Base-by-base conservation (phyloP, 2,113 vertebrate species). In the Xiphorhynchus elegans region DNA sequence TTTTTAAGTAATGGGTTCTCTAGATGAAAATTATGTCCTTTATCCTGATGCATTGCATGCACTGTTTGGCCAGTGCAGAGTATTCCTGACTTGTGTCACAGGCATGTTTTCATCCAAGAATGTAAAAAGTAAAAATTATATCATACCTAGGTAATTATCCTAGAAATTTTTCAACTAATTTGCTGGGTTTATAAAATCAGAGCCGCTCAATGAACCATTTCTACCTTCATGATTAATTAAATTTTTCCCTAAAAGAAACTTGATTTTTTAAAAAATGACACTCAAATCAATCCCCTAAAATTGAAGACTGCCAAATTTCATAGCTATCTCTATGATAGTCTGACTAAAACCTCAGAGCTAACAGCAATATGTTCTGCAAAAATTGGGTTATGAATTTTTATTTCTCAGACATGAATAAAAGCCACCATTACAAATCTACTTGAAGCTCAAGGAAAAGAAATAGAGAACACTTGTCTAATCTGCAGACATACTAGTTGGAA, bases 301-400 rank as follows among this genome's bases (percentile, higher is more conserved):
- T 39, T 86, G 50, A 78, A 77, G 44, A 44, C 35, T 81, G 92
- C 47, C 75, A 92, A 86, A 86, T 90, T 88, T 88, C 47, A 53
- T 93, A 96, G 87, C 63, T 95, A 44, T 95, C 92, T 89, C 49
- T 78, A 0, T 12, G 35, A 72, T 67, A 24, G 31, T 67, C 64
- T 86, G 75, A 96, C 49, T 76, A 77, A 91, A 95, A 93, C 47
- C 79, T 55, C 56, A 70, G 29, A 84, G 56, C 8, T 88, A 55
- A 86, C 68, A 94, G 78, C 26, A 84, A 28, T 62, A 91, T 69
- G 39, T 69, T 92, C 59, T 90, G 39, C 39, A 68, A 92, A 94
- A 77, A 21, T 7, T 86, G 60, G 15, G 19, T 44, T 84, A 86
- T 33, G 75, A 69, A 86, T 84, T 92, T 68, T 80, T 67, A 78